These are phyloP conservation scores for Criorhina ranunculi DNA, from an alignment of 2,888 invertebrate genomes.

Conservation along the genomic window DNA sequence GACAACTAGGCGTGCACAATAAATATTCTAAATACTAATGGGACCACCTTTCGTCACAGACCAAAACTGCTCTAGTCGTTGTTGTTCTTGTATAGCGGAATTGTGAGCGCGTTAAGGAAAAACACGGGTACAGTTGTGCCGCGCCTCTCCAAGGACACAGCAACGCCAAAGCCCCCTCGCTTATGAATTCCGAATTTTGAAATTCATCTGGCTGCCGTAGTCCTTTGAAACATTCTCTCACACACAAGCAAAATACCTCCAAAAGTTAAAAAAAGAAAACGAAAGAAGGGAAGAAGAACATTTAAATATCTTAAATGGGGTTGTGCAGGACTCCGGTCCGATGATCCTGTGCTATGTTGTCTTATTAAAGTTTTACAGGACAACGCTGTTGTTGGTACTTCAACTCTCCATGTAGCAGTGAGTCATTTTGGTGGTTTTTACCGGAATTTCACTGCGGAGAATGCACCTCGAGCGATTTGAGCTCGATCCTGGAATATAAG, in stretches of 20 bases:
- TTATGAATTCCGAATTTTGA: constrained; percentile 53
- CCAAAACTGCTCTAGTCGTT: not conserved
- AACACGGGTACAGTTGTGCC: not conserved
- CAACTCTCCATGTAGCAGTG: not conserved
- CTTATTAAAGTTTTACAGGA: constrained; percentile 36
- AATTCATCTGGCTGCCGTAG: constrained; percentile 42
- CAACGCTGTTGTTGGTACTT: constrained; percentile 9
- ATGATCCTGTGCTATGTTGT: constrained; percentile 21
- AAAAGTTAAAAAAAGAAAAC: not conserved
- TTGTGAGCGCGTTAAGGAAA: constrained; percentile 12
- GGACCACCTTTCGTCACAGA: constrained; percentile 45
- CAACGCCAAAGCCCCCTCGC: constrained; percentile 1
- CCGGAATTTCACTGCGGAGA: not conserved
- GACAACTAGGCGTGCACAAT: constrained; percentile 48
- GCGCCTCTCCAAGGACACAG: constrained; percentile 13
- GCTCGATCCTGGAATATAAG: not conserved
- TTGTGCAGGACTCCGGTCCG: constrained; percentile 12
- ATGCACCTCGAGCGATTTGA: constrained; percentile 22
- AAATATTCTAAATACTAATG: constrained; percentile 67
- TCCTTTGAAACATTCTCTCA: constrained; percentile 25
- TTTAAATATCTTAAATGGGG: constrained; percentile 7
- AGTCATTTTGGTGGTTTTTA: not conserved
- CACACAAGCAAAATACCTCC: constrained; percentile 1
- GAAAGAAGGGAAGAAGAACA: not conserved
- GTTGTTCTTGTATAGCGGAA: not conserved